Evolutionary conservation across 2,113 vertebrate genomes (phyloP), one percentile per base, ranked within the genome.

Genomic region (Bubo blakistoni): DNA sequence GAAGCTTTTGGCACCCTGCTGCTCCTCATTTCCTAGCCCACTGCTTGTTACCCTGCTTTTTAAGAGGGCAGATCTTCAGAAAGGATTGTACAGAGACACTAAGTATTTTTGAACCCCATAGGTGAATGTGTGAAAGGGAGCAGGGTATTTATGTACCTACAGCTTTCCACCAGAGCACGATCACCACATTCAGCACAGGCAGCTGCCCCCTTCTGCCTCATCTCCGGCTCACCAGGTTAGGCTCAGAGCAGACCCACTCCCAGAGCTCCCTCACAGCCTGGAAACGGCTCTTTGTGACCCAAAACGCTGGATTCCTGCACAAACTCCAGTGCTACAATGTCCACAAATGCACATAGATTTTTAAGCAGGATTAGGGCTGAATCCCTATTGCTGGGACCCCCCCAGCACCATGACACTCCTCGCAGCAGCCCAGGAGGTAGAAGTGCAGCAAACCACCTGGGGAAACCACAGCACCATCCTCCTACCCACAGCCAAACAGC

Each of bases 341-440:
- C 36, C 55, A 66, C 20, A 65, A 38, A n/a, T 0, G 2, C 42
- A 67, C 26, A 27, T 1, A 8, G 24, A 2, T 25, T 63, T 61
- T 26, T 9, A 55, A 76, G 19, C 15, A 76, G 32, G 19, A 47
- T 67, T 47, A 80, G 20, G 15, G 18, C 49, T 61, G 29, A 63
- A 78, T 8, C 14, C 12, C 19, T 27, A 21, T 3, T 2, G 0
- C 44, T 62, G 25, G 34, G 18, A 84, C 6, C 1, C 24, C 9
- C 32, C 15, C 29, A 70, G 34, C 36, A 80, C 12, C 4, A 24
- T 2, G 2, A 38, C 38, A 17, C 16, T 51, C 21, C 66, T 40
- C 16, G 1, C 27, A 85, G 16, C 47, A 79, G 16, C 26, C 13
- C 36, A 44, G 49, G 38, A 76, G 11, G 20, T 22, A 72, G 19